Percentiles rank a stretch among this genome's conserved stretches.
Evolutionary conservation across 2,888 invertebrate genomes (phyloP).

Genomic region (Melieria picta): DNA sequence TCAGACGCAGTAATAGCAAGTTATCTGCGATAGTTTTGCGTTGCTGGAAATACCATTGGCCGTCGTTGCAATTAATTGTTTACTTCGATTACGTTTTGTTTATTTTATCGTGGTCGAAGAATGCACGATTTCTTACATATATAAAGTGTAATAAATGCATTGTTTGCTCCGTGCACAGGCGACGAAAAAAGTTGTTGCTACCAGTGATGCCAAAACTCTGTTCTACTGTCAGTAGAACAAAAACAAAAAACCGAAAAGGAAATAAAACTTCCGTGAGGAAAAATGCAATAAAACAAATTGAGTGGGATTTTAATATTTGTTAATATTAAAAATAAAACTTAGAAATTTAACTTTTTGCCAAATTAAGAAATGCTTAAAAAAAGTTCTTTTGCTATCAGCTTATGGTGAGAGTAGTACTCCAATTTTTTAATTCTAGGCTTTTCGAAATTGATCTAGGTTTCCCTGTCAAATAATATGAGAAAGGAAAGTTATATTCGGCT

Average conservation of each 20-base stretch:
- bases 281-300: neutral
- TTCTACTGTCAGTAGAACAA: neutral
- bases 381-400: too few relatives aligned
- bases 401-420: too few relatives aligned
- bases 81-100: slow-evolving; percentile 27
- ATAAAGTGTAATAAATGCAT: slow-evolving; percentile 25
- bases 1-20: too few relatives aligned
- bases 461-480: too few relatives aligned
- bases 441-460: too few relatives aligned
- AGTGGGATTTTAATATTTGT: too few relatives aligned
- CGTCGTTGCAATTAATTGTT: slow-evolving; percentile 9
- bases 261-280: neutral
- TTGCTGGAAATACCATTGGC: neutral
- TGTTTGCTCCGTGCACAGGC: slow-evolving; percentile 10
- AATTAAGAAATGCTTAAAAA: too few relatives aligned
- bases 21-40: too few relatives aligned
- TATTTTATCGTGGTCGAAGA: slow-evolving; percentile 21
- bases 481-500: too few relatives aligned
- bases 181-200: slow-evolving; percentile 6
- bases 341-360: too few relatives aligned
- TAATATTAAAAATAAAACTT: too few relatives aligned
- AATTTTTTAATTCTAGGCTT: too few relatives aligned
- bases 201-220: neutral
- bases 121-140: neutral
- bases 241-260: neutral